Evolutionary conservation across 2,888 invertebrate genomes (phyloP).

Genomic region (Diabrotica balteata): DNA sequence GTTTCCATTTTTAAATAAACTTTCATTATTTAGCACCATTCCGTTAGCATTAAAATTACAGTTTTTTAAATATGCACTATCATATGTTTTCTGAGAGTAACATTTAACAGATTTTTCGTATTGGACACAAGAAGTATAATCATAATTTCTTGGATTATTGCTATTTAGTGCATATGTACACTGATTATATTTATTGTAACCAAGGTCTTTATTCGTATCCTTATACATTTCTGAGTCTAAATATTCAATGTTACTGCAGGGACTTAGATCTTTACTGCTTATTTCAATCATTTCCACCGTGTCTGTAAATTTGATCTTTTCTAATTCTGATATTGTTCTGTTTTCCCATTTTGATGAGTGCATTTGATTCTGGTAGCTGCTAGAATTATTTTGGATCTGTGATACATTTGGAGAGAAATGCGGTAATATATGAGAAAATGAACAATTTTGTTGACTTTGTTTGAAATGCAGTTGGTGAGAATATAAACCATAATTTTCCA

Average conservation of each 20-base stretch:
- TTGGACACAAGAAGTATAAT: slow-evolving; percentile 54
- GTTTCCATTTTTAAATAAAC: slow-evolving; percentile 17
- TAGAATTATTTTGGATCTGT: slow-evolving; percentile 21
- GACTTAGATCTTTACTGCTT: slow-evolving; percentile 54
- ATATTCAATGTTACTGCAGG: slow-evolving; percentile 50
- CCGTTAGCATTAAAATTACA: slow-evolving; percentile 36
- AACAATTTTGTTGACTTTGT: slow-evolving; percentile 2
- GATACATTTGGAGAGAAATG: slow-evolving; percentile 4
- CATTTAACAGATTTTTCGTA: slow-evolving; percentile 45
- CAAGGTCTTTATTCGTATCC: slow-evolving; percentile 41
- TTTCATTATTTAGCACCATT: slow-evolving; percentile 30
- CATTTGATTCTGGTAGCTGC: slow-evolving; percentile 24
- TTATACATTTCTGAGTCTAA: slow-evolving; percentile 50
- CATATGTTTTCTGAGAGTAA: slow-evolving; percentile 47
- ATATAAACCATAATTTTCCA: slow-evolving; percentile 14
- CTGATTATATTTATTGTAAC: slow-evolving; percentile 41
- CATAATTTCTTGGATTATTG: slow-evolving; percentile 48
- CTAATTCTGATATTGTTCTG: slow-evolving; percentile 33
- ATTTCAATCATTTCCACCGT: slow-evolving; percentile 55
- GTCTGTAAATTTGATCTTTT: slow-evolving; percentile 47
- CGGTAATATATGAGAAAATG: too few species aligned
- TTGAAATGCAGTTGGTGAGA: not conserved
- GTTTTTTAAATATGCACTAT: slow-evolving; percentile 36
- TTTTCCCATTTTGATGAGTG: slow-evolving; percentile 34
- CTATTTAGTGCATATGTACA: slow-evolving; percentile 45